Conservation (phyloP, 64 coral and sea anemone genomes). For the Anthopleura sola region DNA sequence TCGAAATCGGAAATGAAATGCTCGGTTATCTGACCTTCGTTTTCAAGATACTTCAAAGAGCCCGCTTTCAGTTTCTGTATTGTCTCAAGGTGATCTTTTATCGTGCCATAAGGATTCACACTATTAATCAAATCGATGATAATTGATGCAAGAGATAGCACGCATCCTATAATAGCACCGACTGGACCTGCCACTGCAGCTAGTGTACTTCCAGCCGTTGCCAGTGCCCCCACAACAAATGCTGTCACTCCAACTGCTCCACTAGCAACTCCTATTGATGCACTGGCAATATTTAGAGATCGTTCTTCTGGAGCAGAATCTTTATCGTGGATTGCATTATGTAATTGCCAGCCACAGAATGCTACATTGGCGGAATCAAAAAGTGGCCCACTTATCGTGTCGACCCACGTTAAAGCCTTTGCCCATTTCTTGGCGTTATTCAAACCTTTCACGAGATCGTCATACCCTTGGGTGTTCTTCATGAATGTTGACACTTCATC, state of each 20-base stretch:
- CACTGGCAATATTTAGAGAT: not conserved
- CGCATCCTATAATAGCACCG: slow-evolving; percentile 12
- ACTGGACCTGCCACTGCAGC: not conserved
- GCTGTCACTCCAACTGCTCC: slow-evolving; percentile 21
- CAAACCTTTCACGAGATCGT: slow-evolving; percentile 22
- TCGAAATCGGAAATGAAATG: not conserved
- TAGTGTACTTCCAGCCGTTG: slow-evolving; percentile 19
- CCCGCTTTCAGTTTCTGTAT: slow-evolving; percentile 26
- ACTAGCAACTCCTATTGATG: slow-evolving; percentile 12
- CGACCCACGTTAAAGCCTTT: slow-evolving; percentile 17
- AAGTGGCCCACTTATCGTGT: slow-evolving; percentile 30
- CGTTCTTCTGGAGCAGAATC: slow-evolving; percentile 9
- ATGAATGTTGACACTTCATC: slow-evolving; percentile 12
- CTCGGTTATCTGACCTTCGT: slow-evolving; percentile 13
- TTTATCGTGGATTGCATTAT: slow-evolving; percentile 33
- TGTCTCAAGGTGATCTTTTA: slow-evolving; percentile 17
- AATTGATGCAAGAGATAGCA: slow-evolving; percentile 16
- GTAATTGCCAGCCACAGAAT: slow-evolving; percentile 22
- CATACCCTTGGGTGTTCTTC: slow-evolving; percentile 32
- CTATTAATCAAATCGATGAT: slow-evolving; percentile 24
- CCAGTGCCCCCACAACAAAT: slow-evolving; percentile 30
- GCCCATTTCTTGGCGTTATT: slow-evolving; percentile 31
- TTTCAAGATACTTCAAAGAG: slow-evolving; percentile 23
- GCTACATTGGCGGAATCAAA: slow-evolving; percentile 19
- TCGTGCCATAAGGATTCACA: slow-evolving; percentile 13